Base-by-base conservation (phyloP, 2,888 invertebrate species). In the Diploptera punctata region DNA sequence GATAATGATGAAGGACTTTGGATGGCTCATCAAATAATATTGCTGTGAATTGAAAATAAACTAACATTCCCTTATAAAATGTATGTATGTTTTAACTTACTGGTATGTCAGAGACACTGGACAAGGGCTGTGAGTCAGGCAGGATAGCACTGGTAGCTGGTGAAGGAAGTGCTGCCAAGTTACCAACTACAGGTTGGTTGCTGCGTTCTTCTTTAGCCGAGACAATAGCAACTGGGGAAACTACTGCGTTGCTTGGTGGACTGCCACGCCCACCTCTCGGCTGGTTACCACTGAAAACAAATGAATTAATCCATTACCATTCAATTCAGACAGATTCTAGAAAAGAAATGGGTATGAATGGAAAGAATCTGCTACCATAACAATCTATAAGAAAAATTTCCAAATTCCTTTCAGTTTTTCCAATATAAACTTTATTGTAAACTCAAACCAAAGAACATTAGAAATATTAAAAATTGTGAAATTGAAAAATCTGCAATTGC, bases 141-240 rank as follows among this genome's bases (percentile, higher is more conserved):
- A 61, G 47, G 19, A 44, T 44, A 5, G 44, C 60, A 18, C 5
- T 47, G 10, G 69, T 19, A 44, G 18, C 29, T 16, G 61, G 61
- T 16, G 60, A 21, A 7, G 69, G 69, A 26, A 69, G 60, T 44
- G 60, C 47, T 24, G 67, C 29, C 49, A 67, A 67, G 29, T 57
- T 57, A 0, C 26, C 5, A 16, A 65, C 26, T 47, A 47, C 44
- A 7, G 44, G 60, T 33, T 60, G 47, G 16, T 19, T 47, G n/a
- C 18, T 49, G 29, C 24, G 62, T 38, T 70, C 70, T 38, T 70
- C 70, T n/a, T 70, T 70, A 18, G 70, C 33, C 9, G 68, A 18
- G 52, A 68, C 52, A 52, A 52, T 52, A 21, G 68, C 33, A 16
- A 57, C 54, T 18, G 54, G 38, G 0, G 54, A 18, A 10, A 26